Percentiles rank a stretch among this genome's conserved stretches.
These are phyloP conservation scores for Poecilobothrus nobilitatus DNA, from an alignment of 2,888 invertebrate species.

Conservation along the genomic window DNA sequence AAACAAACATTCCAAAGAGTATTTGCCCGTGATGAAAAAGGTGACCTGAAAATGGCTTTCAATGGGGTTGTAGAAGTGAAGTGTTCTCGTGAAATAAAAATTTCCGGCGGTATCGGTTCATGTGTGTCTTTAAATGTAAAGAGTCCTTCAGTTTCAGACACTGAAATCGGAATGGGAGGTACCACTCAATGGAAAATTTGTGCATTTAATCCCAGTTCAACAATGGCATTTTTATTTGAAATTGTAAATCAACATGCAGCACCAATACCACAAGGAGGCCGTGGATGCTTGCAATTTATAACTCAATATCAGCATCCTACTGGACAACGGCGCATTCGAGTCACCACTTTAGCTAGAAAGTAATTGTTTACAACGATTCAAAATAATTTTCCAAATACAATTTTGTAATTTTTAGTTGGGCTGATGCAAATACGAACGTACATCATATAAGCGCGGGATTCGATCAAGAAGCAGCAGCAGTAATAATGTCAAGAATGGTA, in stretches of 20 bases:
- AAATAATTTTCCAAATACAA: not conserved
- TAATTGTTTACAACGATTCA: constrained; percentile 35
- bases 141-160: constrained; percentile 86
- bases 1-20: constrained; percentile 99
- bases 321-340: constrained; percentile 88
- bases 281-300: constrained; percentile 96
- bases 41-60: constrained; percentile 95
- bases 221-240: constrained; percentile 93
- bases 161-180: constrained; percentile 94
- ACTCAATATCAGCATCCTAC: constrained; percentile 97
- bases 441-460: constrained; percentile 91
- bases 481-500: constrained; percentile 93
- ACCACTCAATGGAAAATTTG: constrained; percentile 99
- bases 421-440: constrained; percentile 81
- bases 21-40: constrained; percentile 81
- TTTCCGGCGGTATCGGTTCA: constrained; percentile 88
- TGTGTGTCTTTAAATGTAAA: constrained; percentile 92
- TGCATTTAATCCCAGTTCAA: constrained; percentile 83
- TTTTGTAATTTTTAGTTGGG: constrained; percentile 61
- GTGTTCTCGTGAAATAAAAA: constrained; percentile 88
- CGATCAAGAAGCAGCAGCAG: constrained; percentile 97
- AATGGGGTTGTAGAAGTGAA: constrained; percentile 95
- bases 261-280: constrained; percentile 88
- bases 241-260: constrained; percentile 92
- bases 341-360: constrained; percentile 96